Evolutionary conservation across 92 coral and sea anemone species (phyloP).

Genomic region (Virgularia gustaviana): DNA sequence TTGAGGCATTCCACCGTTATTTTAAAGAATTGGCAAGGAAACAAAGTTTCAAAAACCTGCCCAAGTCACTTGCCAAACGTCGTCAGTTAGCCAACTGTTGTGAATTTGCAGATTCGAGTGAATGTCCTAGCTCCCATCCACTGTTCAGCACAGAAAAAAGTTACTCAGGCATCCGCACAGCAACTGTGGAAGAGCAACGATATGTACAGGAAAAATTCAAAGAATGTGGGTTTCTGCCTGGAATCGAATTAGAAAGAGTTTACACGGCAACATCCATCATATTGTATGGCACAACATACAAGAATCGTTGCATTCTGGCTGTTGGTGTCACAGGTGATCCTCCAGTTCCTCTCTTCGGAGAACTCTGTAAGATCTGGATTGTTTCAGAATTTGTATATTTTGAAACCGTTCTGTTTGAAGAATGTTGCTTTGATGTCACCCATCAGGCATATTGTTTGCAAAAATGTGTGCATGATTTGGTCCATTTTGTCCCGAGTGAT

Average conservation of each 20-base stretch:
- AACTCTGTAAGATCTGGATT: background rate
- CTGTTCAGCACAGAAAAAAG: too few relatives aligned
- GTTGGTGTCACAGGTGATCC: background rate
- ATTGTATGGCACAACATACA: background rate
- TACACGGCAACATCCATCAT: background rate
- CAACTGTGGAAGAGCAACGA: too few relatives aligned
- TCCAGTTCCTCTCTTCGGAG: background rate
- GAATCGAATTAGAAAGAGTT: background rate
- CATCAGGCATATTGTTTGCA: background rate
- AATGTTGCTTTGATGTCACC: background rate
- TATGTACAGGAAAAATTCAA: too few relatives aligned
- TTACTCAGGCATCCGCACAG: too few relatives aligned
- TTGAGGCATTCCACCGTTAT: too few relatives aligned
- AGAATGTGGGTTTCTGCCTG: background rate
- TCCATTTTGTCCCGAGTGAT: background rate
- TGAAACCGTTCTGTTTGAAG: background rate
- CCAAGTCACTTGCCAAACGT: too few relatives aligned
- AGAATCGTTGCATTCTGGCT: background rate
- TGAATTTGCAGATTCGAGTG: too few relatives aligned
- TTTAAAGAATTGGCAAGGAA: too few relatives aligned
- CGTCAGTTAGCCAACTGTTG: too few relatives aligned
- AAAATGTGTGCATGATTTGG: background rate
- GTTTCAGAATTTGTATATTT: background rate
- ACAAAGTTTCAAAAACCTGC: too few relatives aligned
- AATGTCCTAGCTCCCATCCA: too few relatives aligned